phyloP scores from a whole-genome alignment of 2,797 vertebrate genomes.

The Schizopygopsis malacanthus region DNA sequence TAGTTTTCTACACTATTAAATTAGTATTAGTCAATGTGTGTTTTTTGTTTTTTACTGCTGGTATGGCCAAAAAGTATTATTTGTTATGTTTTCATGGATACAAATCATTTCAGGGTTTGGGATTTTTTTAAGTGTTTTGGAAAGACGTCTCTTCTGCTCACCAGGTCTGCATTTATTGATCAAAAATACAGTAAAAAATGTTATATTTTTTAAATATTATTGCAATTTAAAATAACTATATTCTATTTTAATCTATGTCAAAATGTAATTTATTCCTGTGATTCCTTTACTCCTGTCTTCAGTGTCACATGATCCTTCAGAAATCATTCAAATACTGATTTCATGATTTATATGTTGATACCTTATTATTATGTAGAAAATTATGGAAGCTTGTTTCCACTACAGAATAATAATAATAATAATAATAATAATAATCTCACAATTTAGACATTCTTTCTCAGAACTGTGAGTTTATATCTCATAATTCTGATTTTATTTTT shows the following conservation, averaged over 20 bases:
- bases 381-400: background rate
- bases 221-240: background rate
- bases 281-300: background rate
- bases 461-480: too few species aligned
- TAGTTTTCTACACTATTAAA: conserved; percentile 13
- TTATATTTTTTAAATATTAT: background rate
- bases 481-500: background rate
- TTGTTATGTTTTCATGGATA: background rate
- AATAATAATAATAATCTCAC: too few species aligned
- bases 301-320: background rate
- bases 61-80: background rate
- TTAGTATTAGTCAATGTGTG: background rate
- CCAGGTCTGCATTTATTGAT: background rate
- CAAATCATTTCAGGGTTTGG: background rate
- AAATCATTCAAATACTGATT: background rate
- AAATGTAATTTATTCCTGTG: background rate
- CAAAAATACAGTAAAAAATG: background rate
- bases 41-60: background rate
- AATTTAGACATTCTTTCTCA: background rate
- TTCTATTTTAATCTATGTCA: background rate
- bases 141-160: background rate
- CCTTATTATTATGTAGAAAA: background rate
- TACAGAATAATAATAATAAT: too few species aligned
- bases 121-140: background rate
- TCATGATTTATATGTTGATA: background rate